Conservation (phyloP, 2,888 invertebrate genomes). For the Melanargia galathea region DNA sequence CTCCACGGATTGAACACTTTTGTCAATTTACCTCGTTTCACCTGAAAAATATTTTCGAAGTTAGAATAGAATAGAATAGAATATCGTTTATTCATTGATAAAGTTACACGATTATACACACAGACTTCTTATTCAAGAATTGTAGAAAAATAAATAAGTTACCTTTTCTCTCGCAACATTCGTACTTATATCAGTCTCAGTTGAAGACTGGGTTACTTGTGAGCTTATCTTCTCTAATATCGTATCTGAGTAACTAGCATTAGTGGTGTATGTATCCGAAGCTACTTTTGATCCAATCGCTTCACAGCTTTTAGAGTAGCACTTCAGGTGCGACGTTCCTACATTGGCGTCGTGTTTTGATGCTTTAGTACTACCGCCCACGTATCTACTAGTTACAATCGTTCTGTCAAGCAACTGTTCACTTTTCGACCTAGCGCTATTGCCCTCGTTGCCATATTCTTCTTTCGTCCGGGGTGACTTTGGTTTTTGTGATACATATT, state of each 20-base stretch:
- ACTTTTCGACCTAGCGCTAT: conserved; percentile 14
- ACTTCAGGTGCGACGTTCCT: conserved; percentile 60
- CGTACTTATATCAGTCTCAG: conserved; percentile 54
- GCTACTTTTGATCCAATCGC: conserved; percentile 59
- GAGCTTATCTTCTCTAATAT: conserved; percentile 62
- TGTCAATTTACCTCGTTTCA: conserved; percentile 53
- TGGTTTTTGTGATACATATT: conserved; percentile 62
- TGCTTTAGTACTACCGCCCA: conserved; percentile 53
- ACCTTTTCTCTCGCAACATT: conserved; percentile 51
- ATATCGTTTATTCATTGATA: no score
- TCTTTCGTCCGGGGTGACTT: conserved; percentile 45
- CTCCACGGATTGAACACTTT: conserved; percentile 59
- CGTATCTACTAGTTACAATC: conserved; percentile 56
- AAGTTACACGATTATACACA: no score
- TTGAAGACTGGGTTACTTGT: conserved; percentile 53
- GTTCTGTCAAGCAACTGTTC: conserved; percentile 39
- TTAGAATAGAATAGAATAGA: no score
- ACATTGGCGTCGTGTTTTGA: conserved; percentile 63
- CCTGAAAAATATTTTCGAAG: conserved; percentile 55
- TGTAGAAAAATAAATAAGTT: conserved; percentile 20
- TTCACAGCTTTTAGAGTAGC: conserved; percentile 72
- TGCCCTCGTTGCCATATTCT: conserved; percentile 32
- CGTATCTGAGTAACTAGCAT: conserved; percentile 66
- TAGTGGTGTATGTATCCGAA: conserved; percentile 52
- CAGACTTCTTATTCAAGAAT: no score